A percentile compares a stretch with the other conserved stretches of the same genome.
These are phyloP conservation scores for Heliconius eleuchia DNA, from an alignment of 1,140 invertebrate species.

Conservation along the genomic window DNA sequence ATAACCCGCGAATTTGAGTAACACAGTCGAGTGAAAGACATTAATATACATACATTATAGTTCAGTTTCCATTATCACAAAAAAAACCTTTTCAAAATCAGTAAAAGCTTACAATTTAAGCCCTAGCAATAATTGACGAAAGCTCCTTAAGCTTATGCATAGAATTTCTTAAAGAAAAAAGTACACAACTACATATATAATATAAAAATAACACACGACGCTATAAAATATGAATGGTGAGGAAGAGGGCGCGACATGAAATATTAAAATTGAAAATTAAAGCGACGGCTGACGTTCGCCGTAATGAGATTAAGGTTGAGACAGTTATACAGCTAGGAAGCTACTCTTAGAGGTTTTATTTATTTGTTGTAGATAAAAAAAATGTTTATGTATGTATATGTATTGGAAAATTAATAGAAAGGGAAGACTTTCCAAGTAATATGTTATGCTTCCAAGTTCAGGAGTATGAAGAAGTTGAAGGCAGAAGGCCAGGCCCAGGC, in stretches of 20 bases:
- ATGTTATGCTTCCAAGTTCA: too few relatives aligned
- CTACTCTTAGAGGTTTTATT: background rate
- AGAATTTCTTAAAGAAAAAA: constrained; percentile 8
- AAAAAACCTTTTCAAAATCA: background rate
- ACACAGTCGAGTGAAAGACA: too few relatives aligned
- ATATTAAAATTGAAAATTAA: constrained; percentile 41
- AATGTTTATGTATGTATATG: background rate
- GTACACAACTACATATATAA: constrained; percentile 12
- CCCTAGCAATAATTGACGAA: background rate
- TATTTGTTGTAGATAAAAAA: background rate
- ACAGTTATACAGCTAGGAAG: constrained; percentile 24
- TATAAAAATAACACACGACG: constrained; percentile 22
- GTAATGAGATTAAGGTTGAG: constrained; percentile 30
- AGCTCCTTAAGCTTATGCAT: background rate
- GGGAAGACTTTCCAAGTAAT: too few relatives aligned
- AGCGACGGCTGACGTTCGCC: constrained; percentile 22
- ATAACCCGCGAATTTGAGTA: too few relatives aligned
- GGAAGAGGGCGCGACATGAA: constrained; percentile 26
- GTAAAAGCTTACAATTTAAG: background rate
- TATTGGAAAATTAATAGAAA: too few relatives aligned
- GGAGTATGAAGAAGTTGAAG: too few relatives aligned
- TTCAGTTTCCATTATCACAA: background rate
- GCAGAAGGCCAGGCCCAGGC: too few relatives aligned
- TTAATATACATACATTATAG: too few relatives aligned
- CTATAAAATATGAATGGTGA: constrained; percentile 22